A percentile compares a stretch with the other conserved stretches of the same genome.
phyloP scores from a whole-genome alignment of 2,113 vertebrate genomes.

The Hystrix brachyura region DNA sequence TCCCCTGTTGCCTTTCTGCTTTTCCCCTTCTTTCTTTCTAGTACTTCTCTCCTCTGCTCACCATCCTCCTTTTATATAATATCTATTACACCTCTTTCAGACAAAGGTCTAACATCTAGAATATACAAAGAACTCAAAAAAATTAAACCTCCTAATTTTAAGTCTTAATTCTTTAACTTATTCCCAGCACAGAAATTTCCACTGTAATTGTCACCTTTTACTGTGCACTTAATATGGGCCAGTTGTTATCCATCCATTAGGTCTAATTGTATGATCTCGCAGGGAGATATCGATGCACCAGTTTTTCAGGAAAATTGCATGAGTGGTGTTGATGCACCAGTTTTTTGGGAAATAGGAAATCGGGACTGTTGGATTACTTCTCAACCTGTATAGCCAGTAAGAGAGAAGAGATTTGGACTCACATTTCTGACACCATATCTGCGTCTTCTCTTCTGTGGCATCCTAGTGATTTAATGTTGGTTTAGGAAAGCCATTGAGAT shows the following conservation, averaged over 20 bases:
- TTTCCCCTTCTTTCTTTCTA: no score
- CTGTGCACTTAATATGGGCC: not conserved
- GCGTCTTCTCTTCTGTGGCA: not conserved
- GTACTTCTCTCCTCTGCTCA: no score
- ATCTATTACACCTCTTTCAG: no score
- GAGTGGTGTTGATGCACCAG: not conserved
- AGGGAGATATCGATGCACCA: not conserved
- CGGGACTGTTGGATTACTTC: not conserved
- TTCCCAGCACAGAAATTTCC: not conserved
- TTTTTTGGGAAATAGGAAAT: constrained; percentile 33
- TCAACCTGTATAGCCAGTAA: not conserved
- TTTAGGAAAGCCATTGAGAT: not conserved
- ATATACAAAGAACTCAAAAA: no score
- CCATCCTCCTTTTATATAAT: no score
- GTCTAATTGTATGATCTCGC: not conserved
- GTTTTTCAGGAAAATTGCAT: not conserved
- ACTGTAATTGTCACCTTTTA: not conserved
- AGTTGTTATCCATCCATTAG: not conserved
- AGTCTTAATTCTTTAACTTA: constrained; percentile 31
- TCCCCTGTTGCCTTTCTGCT: no score
- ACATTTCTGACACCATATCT: not conserved
- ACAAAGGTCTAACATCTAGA: no score
- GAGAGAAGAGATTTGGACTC: not conserved
- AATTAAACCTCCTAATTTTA: no score
- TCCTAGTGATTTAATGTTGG: not conserved